Base-by-base conservation (phyloP, 2,888 invertebrate genomes). In the Drosophila gaucha region DNA sequence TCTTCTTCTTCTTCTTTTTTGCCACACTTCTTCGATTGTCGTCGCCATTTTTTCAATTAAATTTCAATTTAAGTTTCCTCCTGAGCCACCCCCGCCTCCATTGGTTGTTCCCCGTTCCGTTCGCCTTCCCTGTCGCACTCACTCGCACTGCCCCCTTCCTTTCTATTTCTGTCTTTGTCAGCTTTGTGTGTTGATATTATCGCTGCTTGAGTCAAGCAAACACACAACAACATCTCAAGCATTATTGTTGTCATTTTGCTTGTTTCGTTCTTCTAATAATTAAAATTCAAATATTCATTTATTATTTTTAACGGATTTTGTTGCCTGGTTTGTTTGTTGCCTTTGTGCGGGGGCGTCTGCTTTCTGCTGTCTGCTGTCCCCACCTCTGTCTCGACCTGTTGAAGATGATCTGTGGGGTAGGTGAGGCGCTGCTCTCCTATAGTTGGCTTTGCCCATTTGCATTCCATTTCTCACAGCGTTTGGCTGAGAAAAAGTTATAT, bases 21-120 rank as follows among this genome's bases (percentile, higher is more conserved):
- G 82, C 74, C 82, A 63, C 74, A 58, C 54, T 67, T 60, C 58
- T 67, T 56, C 31, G 49, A 38, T 52, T 46, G 47, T 57, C 57
- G 54, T 59, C 72, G 60, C 64, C 56, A 64, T 72, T 80, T 83
- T 62, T 71, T 56, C 72, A 83, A 80, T 80, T 78, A 52, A 79
- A 79, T 75, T 78, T 83, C 67, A 80, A 80, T 71, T 72, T 71
- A 30, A 63, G 50, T 59, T 65, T 63, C 57, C 70, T 75, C 49
- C 56, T 54, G 33, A 69, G 38, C 31, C 59, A 22, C 28, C 54
- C 44, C 16, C 28, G 26, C 44, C 16, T n/a, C 24, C 3, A 31
- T 43, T 24, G 30, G 2, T 3, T 14, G 1, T 12, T 30, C 20
- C n/a, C 41, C 10, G n/a, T 18, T 8, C 28, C 8, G 16, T 0